phyloP scores from a whole-genome alignment of 2,888 invertebrate genomes.

The Hypselothyrea guttata region DNA sequence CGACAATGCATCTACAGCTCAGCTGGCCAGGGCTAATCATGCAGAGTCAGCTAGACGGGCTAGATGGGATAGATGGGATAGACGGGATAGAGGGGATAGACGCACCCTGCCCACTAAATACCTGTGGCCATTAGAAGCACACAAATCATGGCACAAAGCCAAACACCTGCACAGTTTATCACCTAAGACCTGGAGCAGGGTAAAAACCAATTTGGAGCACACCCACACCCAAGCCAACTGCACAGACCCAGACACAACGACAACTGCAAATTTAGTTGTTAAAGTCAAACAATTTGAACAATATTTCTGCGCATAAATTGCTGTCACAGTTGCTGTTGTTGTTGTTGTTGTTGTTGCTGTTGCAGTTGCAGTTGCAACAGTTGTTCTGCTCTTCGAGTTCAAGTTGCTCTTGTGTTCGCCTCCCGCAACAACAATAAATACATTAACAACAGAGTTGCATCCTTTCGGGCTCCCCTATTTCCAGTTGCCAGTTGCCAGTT shows the following conservation, averaged over 20 bases:
- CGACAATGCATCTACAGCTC: conserved; percentile 1
- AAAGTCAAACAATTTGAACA: conserved; percentile 76
- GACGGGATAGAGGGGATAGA: too few relatives aligned
- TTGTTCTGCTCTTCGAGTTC: background rate
- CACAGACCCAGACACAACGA: conserved; percentile 13
- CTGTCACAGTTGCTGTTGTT: conserved; percentile 41
- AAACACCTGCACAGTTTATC: conserved; percentile 71
- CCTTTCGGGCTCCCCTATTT: conserved; percentile 65
- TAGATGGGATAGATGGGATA: too few relatives aligned
- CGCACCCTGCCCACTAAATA: conserved; percentile 49
- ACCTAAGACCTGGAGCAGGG: conserved; percentile 34
- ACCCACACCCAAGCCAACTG: conserved; percentile 42
- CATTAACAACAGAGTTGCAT: conserved; percentile 39
- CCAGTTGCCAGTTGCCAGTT: conserved; percentile 25
- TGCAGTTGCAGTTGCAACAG: background rate
- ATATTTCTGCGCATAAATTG: conserved; percentile 76
- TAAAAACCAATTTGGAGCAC: conserved; percentile 73
- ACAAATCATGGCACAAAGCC: conserved; percentile 52
- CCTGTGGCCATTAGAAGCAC: conserved; percentile 60
- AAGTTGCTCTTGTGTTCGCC: background rate
- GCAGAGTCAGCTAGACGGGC: conserved; percentile 16
- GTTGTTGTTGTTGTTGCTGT: conserved; percentile 10
- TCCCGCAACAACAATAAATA: conserved; percentile 18
- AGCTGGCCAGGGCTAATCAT: conserved; percentile 40
- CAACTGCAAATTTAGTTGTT: conserved; percentile 75